Base-by-base conservation (phyloP, 1,140 invertebrate species). In the Nasonia vitripennis region DNA sequence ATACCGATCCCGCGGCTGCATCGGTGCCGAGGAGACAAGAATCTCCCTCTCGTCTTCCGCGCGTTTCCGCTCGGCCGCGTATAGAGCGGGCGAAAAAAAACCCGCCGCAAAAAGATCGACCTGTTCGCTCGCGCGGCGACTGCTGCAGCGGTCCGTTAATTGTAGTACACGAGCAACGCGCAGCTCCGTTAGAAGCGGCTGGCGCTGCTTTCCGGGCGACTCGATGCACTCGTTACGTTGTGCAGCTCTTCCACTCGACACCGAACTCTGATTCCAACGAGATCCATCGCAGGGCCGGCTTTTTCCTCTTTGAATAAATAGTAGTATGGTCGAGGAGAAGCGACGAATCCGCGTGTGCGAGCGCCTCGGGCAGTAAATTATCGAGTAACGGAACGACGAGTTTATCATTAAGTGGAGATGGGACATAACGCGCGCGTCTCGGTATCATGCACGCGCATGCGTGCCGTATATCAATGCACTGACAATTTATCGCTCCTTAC, bases 401-500 rank as follows among this genome's bases (percentile, higher is more conserved):
- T n/a, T 62, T 62, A 62, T 10, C 34, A 77, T 77, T 77, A 77
- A 34, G 34, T 45, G 74, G 27, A 77, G 41, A 77, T 73, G 34
- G 70, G 70, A 31, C 70, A 73, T 37, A 37, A 73, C 55, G 27
- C 80, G 51, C 67, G 27, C 70, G 37, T 81, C 41, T n/a, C 68
- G 41, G 27, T 62, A 55, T 84, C 55, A 79, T 84, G 78, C 31
- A 62, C 68, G 84, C 81, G 85, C 85, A 86, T 86, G 81, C 85
- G 81, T 74, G 51, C 79, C 70, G 79, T 86, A 82, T 86, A 86
- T 86, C 81, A 86, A 83, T 73, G 74, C 75, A 67, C 85, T 68
- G 75, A 79, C 85, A 68, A 86, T 86, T 86, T 86, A 86, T 86
- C 81, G 85, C 51, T 86, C 45, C 67, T 80, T 85, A 80, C 78